These are phyloP conservation scores for Catalaphyllia jardinei DNA, from an alignment of 64 coral and sea anemone genomes.

Conservation along the genomic window DNA sequence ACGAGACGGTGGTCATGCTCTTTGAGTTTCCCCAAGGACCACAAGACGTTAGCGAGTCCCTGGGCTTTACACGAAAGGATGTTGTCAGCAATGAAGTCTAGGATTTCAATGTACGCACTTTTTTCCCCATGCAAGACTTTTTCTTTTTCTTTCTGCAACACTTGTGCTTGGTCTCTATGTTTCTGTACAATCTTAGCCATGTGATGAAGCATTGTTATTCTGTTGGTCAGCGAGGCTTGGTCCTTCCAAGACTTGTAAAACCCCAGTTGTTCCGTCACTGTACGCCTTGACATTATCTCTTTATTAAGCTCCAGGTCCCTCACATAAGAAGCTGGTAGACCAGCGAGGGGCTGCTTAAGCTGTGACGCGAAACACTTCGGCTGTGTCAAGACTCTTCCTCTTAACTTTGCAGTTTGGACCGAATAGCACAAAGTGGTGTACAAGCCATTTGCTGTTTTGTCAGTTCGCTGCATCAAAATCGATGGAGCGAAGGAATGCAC, in stretches of 20 bases:
- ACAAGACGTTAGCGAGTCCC: slow-evolving; percentile 28
- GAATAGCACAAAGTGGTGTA: not conserved
- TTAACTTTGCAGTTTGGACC: not conserved
- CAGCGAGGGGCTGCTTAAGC: not conserved
- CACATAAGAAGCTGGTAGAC: not conserved
- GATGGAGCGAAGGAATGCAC: not conserved
- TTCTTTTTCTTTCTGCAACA: not conserved
- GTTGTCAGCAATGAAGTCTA: slow-evolving; percentile 18
- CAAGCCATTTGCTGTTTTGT: not conserved
- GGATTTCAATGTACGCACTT: not conserved
- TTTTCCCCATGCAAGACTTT: not conserved
- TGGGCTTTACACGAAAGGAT: slow-evolving; percentile 19
- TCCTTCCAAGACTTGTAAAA: slow-evolving; percentile 22
- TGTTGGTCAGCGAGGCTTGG: not conserved
- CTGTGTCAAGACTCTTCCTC: not conserved
- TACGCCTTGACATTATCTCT: not conserved
- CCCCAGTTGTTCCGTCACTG: not conserved
- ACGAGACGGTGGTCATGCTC: not conserved
- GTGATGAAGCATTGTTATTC: slow-evolving; percentile 14
- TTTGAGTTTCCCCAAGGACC: slow-evolving; percentile 10
- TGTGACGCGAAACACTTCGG: not conserved
- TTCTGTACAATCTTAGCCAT: slow-evolving; percentile 41
- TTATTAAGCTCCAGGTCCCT: not conserved
- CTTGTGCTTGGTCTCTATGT: not conserved
- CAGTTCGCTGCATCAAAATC: not conserved